Evolutionary conservation across 23 tunicate species (phyloP).

Genomic region (Aplidium turbinatum): DNA sequence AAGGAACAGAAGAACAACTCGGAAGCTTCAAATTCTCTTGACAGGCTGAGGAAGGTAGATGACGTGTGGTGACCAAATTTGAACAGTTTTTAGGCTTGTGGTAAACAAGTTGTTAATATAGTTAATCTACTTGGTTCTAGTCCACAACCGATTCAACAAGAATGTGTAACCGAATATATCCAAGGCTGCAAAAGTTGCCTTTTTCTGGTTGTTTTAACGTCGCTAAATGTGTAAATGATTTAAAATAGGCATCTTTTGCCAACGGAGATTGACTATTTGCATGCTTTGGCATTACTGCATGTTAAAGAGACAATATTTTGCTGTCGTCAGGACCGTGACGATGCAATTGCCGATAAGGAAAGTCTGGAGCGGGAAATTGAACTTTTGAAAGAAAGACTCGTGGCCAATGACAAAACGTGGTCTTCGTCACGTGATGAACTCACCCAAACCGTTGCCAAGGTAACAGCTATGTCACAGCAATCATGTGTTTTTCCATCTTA

Average conservation of each 20-base stretch:
- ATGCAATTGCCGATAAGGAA: slow-evolving; percentile 53
- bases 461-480: too few species aligned
- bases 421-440: slow-evolving; percentile 75
- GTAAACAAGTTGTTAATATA: too few species aligned
- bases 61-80: background rate
- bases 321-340: slow-evolving; percentile 89
- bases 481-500: too few species aligned
- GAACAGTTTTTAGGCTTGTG: slow-evolving; percentile 6
- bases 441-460: slow-evolving; percentile 55
- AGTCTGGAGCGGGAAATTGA: slow-evolving; percentile 67
- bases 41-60: slow-evolving; percentile 9
- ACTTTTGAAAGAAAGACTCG: slow-evolving; percentile 59
- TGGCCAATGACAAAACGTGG: slow-evolving; percentile 77
- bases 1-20: slow-evolving; percentile 83
- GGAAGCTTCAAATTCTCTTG: slow-evolving; percentile 35
- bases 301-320: too few species aligned
- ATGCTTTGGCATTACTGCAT: too few species aligned
- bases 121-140: too few species aligned
- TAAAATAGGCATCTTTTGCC: too few species aligned
- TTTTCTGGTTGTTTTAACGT: too few species aligned
- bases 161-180: too few species aligned
- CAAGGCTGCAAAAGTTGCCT: background rate
- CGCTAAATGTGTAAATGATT: too few species aligned
- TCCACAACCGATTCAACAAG: too few species aligned
- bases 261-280: too few species aligned